phyloP scores from a whole-genome alignment of 2,797 vertebrate species.

The Tokudaia tokunoshimensis region DNA sequence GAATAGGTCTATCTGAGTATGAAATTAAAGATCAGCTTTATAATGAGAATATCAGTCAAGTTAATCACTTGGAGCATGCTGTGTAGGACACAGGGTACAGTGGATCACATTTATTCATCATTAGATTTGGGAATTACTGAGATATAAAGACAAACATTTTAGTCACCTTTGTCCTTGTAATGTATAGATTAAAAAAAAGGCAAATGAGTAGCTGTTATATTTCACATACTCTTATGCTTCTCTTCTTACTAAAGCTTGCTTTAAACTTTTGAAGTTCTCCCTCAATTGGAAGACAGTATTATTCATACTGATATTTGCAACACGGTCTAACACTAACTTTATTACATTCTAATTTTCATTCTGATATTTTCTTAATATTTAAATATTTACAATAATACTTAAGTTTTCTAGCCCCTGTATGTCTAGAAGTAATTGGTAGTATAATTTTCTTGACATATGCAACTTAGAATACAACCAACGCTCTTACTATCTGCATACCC shows the following conservation, averaged over 20 bases:
- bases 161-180: not conserved
- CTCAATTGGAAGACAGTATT: not conserved
- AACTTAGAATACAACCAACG: not conserved
- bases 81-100: not conserved
- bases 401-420: not conserved
- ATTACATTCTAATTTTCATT: not conserved
- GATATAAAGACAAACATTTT: not conserved
- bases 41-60: not conserved
- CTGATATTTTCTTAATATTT: not conserved
- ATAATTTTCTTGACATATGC: not conserved
- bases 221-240: not conserved
- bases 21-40: not conserved
- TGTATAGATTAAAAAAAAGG: not conserved
- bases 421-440: not conserved
- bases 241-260: not conserved
- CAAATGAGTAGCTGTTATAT: not conserved
- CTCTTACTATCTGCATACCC: not conserved
- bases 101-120: not conserved
- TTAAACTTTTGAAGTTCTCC: not conserved
- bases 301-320: not conserved
- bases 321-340: not conserved
- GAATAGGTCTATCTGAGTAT: not conserved
- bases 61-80: not conserved
- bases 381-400: not conserved
- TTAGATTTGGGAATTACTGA: not conserved